Percentiles rank a stretch among this genome's conserved stretches.
phyloP scores from a whole-genome alignment of 2,888 invertebrate species.

The Nezara viridula region DNA sequence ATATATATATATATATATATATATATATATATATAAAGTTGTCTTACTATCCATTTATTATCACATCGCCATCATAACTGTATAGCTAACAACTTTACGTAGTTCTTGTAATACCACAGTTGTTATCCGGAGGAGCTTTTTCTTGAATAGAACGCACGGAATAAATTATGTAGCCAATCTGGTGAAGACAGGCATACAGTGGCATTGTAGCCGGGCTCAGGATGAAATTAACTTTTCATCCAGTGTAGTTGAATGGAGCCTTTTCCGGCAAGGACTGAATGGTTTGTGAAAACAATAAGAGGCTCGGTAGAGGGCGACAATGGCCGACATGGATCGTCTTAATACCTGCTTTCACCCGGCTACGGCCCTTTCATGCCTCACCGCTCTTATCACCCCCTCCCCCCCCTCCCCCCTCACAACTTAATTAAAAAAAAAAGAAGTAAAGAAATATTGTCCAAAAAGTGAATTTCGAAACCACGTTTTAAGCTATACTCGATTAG shows the following conservation, averaged over 20 bases:
- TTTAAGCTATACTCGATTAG: too few species aligned
- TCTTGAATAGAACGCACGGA: background rate
- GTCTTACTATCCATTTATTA: too few species aligned
- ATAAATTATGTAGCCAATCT: background rate
- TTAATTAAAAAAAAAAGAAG: background rate
- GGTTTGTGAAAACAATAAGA: slow-evolving; percentile 38
- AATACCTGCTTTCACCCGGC: background rate
- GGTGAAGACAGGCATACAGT: background rate
- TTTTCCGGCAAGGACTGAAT: background rate
- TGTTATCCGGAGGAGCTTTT: background rate
- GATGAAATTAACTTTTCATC: slow-evolving; percentile 28
- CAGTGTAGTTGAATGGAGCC: background rate
- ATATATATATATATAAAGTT: too few species aligned
- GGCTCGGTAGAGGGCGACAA: background rate
- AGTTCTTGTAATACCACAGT: background rate
- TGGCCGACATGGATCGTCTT: background rate
- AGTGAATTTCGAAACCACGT: too few species aligned
- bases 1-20: too few species aligned
- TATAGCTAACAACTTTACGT: too few species aligned
- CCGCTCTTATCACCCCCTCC: background rate
- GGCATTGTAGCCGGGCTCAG: background rate
- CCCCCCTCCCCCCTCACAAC: background rate
- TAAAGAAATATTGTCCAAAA: background rate
- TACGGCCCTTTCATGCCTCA: background rate
- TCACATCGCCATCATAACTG: background rate